Conservation (phyloP, 2,113 vertebrate species). For the Echinops telfairi region DNA sequence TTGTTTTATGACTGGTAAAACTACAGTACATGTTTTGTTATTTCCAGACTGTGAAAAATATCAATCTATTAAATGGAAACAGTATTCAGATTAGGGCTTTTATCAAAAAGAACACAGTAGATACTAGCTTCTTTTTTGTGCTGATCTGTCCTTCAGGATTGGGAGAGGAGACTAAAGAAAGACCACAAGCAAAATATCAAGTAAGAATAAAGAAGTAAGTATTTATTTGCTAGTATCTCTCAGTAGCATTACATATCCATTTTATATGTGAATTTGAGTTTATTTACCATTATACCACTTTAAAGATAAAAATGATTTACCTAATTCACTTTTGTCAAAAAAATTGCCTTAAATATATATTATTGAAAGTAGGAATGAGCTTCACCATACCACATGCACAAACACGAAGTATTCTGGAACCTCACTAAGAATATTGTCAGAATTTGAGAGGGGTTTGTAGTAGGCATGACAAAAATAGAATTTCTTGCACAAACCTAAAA, state of each 20-base stretch:
- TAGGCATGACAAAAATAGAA: conserved; percentile 51
- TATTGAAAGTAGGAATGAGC: conserved; percentile 6
- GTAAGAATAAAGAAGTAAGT: too few species aligned
- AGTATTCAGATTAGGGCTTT: neutral
- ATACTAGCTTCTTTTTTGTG: conserved; percentile 21
- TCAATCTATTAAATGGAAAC: conserved; percentile 56
- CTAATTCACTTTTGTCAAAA: conserved; percentile 33
- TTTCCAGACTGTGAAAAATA: conserved; percentile 5
- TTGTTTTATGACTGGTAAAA: conserved; percentile 32
- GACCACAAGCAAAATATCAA: conserved; percentile 34
- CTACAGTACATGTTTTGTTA: conserved; percentile 49
- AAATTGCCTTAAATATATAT: neutral
- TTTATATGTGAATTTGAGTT: neutral
- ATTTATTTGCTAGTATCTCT: too few species aligned
- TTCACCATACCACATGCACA: neutral
- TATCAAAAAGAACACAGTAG: conserved; percentile 33
- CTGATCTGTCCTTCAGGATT: neutral
- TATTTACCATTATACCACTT: neutral
- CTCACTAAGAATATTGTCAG: conserved; percentile 42
- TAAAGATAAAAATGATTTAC: conserved; percentile 40
- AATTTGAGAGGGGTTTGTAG: conserved; percentile 31
- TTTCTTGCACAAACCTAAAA: conserved; percentile 68
- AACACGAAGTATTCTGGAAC: conserved; percentile 31
- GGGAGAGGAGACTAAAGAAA: conserved; percentile 32
- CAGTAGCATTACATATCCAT: neutral